Percentiles rank a stretch among this genome's conserved stretches.
phyloP scores from a whole-genome alignment of 1,140 invertebrate species.

The Lasioglossum baleicum region DNA sequence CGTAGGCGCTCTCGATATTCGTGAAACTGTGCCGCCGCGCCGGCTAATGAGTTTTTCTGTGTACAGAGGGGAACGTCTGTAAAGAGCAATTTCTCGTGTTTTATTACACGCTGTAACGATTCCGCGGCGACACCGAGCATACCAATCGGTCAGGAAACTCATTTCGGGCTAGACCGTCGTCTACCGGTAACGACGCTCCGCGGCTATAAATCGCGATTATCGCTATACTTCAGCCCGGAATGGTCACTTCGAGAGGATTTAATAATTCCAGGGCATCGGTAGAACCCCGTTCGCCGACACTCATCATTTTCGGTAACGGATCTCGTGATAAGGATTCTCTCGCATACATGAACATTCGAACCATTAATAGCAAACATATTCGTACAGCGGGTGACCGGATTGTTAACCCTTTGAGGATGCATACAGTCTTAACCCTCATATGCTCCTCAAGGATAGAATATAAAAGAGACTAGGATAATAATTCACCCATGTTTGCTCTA shows the following conservation, averaged over 20 bases:
- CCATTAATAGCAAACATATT: too few relatives aligned
- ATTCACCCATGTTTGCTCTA: too few relatives aligned
- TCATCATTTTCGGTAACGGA: not conserved
- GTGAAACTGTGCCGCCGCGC: not conserved
- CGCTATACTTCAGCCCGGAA: constrained; percentile 2
- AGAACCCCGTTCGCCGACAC: not conserved
- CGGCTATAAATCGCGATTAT: constrained; percentile 30
- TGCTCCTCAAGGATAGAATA: too few relatives aligned
- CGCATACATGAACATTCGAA: too few relatives aligned
- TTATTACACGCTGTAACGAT: constrained; percentile 32
- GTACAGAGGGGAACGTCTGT: not conserved
- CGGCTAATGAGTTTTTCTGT: constrained; percentile 31
- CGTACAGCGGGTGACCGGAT: too few relatives aligned
- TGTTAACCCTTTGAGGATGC: too few relatives aligned
- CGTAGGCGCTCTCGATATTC: not conserved
- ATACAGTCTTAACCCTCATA: too few relatives aligned
- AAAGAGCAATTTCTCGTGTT: constrained; percentile 35
- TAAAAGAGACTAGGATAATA: too few relatives aligned
- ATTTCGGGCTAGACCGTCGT: not conserved
- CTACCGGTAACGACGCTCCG: constrained; percentile 22
- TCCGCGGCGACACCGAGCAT: not conserved
- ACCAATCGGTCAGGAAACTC: not conserved
- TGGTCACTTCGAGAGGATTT: not conserved
- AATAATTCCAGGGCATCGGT: not conserved
- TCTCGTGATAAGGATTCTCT: not conserved